Evolutionary conservation across 2,888 invertebrate species (phyloP).

Genomic region (Sesia apiformis): DNA sequence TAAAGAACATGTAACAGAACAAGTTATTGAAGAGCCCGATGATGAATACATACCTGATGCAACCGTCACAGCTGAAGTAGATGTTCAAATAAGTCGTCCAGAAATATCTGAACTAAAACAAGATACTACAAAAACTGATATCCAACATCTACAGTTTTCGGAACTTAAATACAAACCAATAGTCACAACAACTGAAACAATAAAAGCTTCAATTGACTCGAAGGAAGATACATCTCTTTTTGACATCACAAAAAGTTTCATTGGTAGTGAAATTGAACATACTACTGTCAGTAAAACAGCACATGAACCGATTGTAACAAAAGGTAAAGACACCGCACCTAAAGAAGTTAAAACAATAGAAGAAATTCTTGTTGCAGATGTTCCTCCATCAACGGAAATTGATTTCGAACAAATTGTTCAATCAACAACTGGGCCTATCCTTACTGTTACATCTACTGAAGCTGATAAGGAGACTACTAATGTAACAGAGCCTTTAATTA

Average conservation of each 20-base stretch:
- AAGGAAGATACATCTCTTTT: conserved; percentile 1
- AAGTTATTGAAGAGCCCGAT: conserved; percentile 20
- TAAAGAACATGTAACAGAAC: conserved; percentile 19
- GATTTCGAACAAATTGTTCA: neutral
- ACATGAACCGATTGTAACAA: conserved; percentile 2
- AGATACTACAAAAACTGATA: neutral
- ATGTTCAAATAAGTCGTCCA: conserved; percentile 25
- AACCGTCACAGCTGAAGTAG: conserved; percentile 36
- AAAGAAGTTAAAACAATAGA: conserved; percentile 4
- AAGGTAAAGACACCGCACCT: conserved; percentile 14
- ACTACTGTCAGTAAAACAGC: conserved; percentile 2
- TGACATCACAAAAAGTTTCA: conserved; percentile 8
- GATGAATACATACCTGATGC: conserved; percentile 52
- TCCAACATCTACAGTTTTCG: conserved; percentile 1
- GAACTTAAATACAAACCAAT: conserved; percentile 1
- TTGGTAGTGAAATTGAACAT: conserved; percentile 11
- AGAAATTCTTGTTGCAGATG: neutral
- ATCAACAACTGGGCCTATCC: neutral
- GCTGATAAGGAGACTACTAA: neutral
- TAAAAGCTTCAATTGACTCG: neutral
- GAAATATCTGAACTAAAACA: neutral
- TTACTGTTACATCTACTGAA: neutral
- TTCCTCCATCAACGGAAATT: neutral
- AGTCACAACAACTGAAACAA: neutral
- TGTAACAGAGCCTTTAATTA: neutral